phyloP scores from a whole-genome alignment of 1,140 invertebrate genomes.

The Eurosta solidaginis region DNA sequence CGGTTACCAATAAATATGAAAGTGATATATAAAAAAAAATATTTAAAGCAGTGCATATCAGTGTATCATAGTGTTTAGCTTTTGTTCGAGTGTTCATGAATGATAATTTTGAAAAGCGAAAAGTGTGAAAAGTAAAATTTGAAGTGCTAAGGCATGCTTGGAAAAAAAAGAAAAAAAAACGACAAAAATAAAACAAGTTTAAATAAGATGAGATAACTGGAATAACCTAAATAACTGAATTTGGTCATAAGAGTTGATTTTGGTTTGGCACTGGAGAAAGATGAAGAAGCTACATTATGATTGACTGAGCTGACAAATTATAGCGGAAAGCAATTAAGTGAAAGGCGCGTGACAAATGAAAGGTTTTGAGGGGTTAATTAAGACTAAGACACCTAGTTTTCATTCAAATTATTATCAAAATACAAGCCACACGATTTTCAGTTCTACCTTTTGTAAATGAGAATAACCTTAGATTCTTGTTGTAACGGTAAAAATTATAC shows the following conservation, averaged over 20 bases:
- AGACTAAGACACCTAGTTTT: too few species aligned
- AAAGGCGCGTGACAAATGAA: too few species aligned
- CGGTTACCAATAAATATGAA: not conserved
- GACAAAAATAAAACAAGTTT: not conserved
- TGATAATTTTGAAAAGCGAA: not conserved
- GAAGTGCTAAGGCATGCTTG: not conserved
- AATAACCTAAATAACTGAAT: conserved; percentile 11
- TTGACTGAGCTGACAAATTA: not conserved
- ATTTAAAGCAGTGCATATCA: not conserved
- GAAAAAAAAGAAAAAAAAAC: not conserved
- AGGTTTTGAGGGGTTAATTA: too few species aligned
- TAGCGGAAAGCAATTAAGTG: not conserved
- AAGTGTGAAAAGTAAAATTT: not conserved
- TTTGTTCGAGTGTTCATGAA: not conserved
- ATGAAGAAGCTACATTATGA: not conserved
- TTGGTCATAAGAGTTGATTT: conserved; percentile 10
- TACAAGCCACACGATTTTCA: too few species aligned
- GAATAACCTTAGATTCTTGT: too few species aligned
- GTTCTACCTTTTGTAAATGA: too few species aligned
- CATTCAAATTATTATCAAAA: too few species aligned
- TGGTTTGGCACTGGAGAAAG: not conserved
- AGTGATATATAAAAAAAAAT: not conserved
- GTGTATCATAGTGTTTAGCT: not conserved
- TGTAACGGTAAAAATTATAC: too few species aligned
- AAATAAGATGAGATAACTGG: not conserved